Conservation (phyloP, 2,113 vertebrate species). For the Pseudorasbora parva region DNA sequence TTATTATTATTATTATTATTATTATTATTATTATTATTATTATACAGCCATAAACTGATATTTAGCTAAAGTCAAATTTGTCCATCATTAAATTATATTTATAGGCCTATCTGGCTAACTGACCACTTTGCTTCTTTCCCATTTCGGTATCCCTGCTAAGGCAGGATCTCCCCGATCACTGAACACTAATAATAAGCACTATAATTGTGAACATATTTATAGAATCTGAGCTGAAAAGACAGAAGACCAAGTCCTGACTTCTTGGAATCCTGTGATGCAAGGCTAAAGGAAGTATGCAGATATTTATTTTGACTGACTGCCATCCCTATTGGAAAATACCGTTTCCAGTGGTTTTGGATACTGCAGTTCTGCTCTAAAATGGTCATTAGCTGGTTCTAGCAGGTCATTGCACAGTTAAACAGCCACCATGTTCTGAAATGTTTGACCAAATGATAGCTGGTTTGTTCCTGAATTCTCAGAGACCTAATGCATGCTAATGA, state of each 20-base stretch:
- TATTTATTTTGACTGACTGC: constrained; percentile 14
- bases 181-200: neutral
- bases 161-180: neutral
- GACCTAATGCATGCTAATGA: too few species aligned
- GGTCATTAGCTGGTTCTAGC: neutral
- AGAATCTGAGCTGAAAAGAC: neutral
- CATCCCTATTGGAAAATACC: neutral
- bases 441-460: neutral
- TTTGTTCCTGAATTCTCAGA: too few species aligned
- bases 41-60: too few species aligned
- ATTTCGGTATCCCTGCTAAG: neutral
- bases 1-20: too few species aligned
- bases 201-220: neutral
- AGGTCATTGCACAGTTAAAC: neutral
- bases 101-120: neutral
- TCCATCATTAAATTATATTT: neutral
- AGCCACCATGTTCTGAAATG: neutral
- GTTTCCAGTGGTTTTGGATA: neutral
- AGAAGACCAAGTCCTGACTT: neutral
- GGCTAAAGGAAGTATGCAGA: neutral
- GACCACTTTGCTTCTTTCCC: neutral
- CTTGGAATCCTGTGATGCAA: neutral
- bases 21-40: too few species aligned
- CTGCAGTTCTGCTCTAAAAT: neutral
- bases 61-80: neutral